These are phyloP conservation scores for Pteruthius melanotis DNA, from an alignment of 2,113 vertebrate genomes.

Conservation along the genomic window DNA sequence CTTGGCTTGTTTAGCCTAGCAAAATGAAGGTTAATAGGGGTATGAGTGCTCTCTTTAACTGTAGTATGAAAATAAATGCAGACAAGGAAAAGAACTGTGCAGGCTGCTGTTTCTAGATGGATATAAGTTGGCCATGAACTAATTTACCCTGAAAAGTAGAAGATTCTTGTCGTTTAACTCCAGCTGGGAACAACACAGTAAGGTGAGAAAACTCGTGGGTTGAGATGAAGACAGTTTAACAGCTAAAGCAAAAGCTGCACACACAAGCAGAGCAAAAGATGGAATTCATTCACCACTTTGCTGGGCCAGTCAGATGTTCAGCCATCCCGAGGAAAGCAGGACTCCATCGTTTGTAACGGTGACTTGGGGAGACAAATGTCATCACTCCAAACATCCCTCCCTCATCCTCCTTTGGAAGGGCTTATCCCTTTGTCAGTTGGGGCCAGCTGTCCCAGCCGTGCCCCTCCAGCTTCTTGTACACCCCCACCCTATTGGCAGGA, in stretches of 20 bases:
- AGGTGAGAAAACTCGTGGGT: neutral
- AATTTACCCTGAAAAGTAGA: neutral
- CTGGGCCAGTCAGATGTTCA: neutral
- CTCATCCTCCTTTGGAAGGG: neutral
- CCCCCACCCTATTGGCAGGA: neutral
- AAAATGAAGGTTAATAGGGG: neutral
- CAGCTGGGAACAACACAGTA: neutral
- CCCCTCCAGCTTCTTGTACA: neutral
- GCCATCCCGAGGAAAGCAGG: neutral
- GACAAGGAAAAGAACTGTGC: neutral
- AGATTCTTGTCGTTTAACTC: neutral
- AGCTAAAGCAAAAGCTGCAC: neutral
- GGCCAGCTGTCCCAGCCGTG: neutral
- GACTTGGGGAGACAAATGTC: neutral
- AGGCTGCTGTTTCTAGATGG: neutral
- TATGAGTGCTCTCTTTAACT: neutral
- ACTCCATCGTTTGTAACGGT: fast-evolving
- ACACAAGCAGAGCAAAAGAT: neutral
- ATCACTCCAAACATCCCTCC: neutral
- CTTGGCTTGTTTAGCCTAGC: neutral
- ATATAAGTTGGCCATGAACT: neutral
- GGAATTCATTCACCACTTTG: neutral
- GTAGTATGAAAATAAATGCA: neutral
- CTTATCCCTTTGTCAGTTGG: neutral
- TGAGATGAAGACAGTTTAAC: neutral